Evolutionary conservation across 2,888 invertebrate species (phyloP).

Genomic region (Palloptera scutellata): DNA sequence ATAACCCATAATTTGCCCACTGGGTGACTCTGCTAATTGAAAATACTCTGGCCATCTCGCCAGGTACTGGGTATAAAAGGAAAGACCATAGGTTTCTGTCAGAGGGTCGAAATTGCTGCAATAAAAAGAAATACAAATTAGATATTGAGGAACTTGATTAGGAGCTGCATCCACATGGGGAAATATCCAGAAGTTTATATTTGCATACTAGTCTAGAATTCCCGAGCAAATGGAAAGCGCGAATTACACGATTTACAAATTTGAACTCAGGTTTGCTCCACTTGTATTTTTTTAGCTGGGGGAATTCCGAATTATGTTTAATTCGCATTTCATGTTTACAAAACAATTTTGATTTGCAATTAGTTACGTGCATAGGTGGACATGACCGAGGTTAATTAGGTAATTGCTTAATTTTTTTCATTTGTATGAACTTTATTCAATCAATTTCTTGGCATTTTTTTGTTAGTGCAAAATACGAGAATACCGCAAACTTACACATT

Average conservation of each 20-base stretch:
- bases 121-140: neutral
- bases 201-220: slow-evolving; percentile 3
- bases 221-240: neutral
- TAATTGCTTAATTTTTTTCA: too few relatives aligned
- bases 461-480: neutral
- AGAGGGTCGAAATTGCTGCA: slow-evolving; percentile 92
- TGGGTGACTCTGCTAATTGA: slow-evolving; percentile 92
- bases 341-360: too few relatives aligned
- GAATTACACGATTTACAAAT: neutral
- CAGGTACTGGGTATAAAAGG: slow-evolving; percentile 97
- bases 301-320: too few relatives aligned
- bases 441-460: too few relatives aligned
- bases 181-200: slow-evolving; percentile 18
- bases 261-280: too few relatives aligned
- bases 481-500: slow-evolving; percentile 82
- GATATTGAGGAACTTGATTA: too few relatives aligned
- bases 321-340: too few relatives aligned
- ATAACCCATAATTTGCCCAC: slow-evolving; percentile 98
- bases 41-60: slow-evolving; percentile 99
- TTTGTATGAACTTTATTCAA: too few relatives aligned
- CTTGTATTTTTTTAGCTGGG: too few relatives aligned
- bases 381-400: too few relatives aligned
- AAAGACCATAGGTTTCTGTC: slow-evolving; percentile 95
- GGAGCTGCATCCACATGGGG: too few relatives aligned
- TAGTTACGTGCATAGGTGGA: too few relatives aligned